These are phyloP conservation scores for Caranx melampygus DNA, from an alignment of 2,113 vertebrate species.

Conservation along the genomic window DNA sequence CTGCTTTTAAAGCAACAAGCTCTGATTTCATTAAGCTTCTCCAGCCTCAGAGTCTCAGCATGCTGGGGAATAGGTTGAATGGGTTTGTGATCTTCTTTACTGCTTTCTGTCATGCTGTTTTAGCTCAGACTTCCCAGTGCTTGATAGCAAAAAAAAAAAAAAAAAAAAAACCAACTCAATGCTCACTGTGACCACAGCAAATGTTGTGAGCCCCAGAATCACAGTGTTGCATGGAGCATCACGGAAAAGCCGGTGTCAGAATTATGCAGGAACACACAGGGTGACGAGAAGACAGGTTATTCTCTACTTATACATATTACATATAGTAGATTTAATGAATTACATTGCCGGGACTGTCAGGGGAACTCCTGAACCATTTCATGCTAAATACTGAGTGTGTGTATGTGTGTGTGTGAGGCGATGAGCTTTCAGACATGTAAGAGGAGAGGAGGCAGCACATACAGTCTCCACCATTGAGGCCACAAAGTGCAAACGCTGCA, in stretches of 20 bases:
- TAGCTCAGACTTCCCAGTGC: conserved; percentile 9
- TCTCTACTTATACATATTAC: neutral
- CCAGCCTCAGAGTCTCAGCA: conserved; percentile 10
- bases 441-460: neutral
- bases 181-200: conserved; percentile 4
- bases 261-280: no score
- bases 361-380: neutral
- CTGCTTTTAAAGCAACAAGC: conserved; percentile 44
- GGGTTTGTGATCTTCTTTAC: conserved; percentile 40
- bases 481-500: conserved; percentile 45
- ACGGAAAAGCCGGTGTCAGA: neutral
- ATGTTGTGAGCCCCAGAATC: neutral
- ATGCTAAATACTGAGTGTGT: neutral
- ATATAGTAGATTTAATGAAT: neutral
- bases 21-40: conserved; percentile 53
- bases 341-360: neutral
- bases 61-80: conserved; percentile 20
- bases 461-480: neutral
- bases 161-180: neutral
- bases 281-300: neutral
- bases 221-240: neutral
- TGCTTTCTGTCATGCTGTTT: conserved; percentile 34
- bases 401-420: neutral
- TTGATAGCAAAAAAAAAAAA: neutral
- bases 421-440: neutral